A percentile compares a stretch with the other conserved stretches of the same genome.
Evolutionary conservation across 2,888 invertebrate species (phyloP).

Genomic region (Tortrix viridana): DNA sequence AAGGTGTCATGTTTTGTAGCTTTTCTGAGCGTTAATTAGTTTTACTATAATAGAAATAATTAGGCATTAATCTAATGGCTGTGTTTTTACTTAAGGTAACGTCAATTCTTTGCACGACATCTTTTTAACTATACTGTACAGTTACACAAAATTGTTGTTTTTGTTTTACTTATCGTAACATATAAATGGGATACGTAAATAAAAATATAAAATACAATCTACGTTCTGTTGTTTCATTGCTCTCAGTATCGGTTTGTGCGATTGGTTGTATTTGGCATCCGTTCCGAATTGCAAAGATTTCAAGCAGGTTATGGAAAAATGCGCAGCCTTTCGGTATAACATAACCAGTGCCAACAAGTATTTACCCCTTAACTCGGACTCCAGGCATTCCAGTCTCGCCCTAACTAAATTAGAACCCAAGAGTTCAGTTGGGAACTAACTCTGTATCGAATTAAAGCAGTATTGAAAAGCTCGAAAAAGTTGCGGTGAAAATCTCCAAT

Average conservation of each 20-base stretch:
- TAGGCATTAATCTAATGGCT: conserved; percentile 80
- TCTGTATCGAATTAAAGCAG: conserved; percentile 25
- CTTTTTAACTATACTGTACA: conserved; percentile 75
- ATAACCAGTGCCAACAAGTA: conserved; percentile 9
- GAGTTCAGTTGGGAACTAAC: conserved; percentile 25
- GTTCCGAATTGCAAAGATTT: conserved; percentile 7
- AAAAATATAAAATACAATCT: conserved; percentile 63
- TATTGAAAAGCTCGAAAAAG: conserved; percentile 29
- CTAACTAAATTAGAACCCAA: conserved; percentile 17
- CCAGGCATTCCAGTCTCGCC: conserved; percentile 16
- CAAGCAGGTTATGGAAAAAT: conserved; percentile 9
- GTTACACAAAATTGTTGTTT: conserved; percentile 68
- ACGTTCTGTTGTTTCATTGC: conserved; percentile 4
- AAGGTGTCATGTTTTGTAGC: conserved; percentile 48
- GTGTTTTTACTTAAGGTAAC: conserved; percentile 82
- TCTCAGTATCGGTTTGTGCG: neutral
- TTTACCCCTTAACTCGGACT: conserved; percentile 5
- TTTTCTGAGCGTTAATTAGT: conserved; percentile 57
- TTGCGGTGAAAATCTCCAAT: conserved; percentile 16
- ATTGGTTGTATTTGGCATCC: conserved; percentile 8
- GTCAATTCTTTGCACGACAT: conserved; percentile 83
- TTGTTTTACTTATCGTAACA: conserved; percentile 67
- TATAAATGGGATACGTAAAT: conserved; percentile 78
- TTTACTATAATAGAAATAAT: conserved; percentile 48
- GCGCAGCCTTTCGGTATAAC: neutral